A percentile compares a stretch with the other conserved stretches of the same genome.
Conservation (phyloP, 2,113 vertebrate species). For the Pachyramphus minor region DNA sequence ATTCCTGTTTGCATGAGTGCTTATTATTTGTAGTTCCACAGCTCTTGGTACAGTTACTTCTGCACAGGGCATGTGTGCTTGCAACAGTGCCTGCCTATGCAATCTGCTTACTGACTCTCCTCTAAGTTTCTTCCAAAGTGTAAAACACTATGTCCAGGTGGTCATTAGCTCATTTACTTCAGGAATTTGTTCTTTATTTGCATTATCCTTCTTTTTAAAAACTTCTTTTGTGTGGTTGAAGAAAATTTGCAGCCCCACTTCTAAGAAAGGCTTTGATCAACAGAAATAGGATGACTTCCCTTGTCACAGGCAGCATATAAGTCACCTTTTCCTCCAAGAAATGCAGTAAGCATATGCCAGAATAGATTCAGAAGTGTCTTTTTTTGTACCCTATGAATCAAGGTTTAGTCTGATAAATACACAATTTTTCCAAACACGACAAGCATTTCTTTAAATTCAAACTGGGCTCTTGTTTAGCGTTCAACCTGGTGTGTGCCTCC, state of each 20-base stretch:
- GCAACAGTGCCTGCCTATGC: background rate
- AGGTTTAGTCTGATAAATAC: background rate
- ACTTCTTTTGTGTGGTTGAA: background rate
- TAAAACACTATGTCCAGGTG: background rate
- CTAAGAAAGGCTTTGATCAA: constrained; percentile 36
- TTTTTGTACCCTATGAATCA: background rate
- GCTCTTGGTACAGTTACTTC: background rate
- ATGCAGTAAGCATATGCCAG: background rate
- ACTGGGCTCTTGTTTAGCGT: background rate
- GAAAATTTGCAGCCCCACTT: constrained; percentile 11
- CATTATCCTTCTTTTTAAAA: background rate
- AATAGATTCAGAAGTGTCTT: background rate
- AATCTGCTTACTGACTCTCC: background rate
- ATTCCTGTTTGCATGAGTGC: background rate
- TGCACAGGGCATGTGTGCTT: fast-evolving
- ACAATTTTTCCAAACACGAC: background rate
- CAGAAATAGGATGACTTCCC: background rate
- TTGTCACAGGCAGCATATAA: background rate
- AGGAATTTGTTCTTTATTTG: background rate
- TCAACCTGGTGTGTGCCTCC: fast-evolving
- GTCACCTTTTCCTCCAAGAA: constrained; percentile 17
- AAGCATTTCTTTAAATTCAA: background rate
- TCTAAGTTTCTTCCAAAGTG: background rate
- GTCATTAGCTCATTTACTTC: background rate
- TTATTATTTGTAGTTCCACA: background rate